Conservation (phyloP, 2,797 vertebrate genomes). For the Balearica regulorum region DNA sequence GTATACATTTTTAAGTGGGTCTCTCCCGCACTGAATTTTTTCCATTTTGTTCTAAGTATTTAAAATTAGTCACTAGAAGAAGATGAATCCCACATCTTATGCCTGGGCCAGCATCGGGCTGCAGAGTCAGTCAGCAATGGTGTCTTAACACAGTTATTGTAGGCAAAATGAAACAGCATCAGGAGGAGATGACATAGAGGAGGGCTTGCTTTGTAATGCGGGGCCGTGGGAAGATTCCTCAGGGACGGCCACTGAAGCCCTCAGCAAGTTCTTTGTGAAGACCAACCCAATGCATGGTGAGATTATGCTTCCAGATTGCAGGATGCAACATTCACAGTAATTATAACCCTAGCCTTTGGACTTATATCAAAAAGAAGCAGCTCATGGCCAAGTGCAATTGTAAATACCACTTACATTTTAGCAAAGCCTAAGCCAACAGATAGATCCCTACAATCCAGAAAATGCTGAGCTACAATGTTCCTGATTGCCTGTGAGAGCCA, state of each 20-base stretch:
- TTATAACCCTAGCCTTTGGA: constrained; percentile 31
- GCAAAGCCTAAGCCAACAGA: constrained; percentile 59
- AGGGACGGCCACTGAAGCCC: neutral
- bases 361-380: neutral
- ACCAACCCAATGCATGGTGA: neutral
- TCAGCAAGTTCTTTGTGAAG: neutral
- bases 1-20: neutral
- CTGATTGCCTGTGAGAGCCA: constrained; percentile 42
- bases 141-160: neutral
- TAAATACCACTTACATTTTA: constrained; percentile 43
- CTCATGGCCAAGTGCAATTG: constrained; percentile 3
- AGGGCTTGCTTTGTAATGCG: neutral
- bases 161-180: neutral
- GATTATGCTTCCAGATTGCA: neutral
- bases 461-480: constrained; percentile 54
- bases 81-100: neutral
- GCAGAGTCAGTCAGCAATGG: neutral
- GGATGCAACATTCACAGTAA: constrained; percentile 25
- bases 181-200: neutral
- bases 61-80: neutral
- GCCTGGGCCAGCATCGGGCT: neutral
- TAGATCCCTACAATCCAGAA: constrained; percentile 67
- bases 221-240: neutral
- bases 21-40: neutral
- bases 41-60: neutral